Base-by-base conservation (phyloP, 1,140 invertebrate species). In the Scaptomyza pallida region DNA sequence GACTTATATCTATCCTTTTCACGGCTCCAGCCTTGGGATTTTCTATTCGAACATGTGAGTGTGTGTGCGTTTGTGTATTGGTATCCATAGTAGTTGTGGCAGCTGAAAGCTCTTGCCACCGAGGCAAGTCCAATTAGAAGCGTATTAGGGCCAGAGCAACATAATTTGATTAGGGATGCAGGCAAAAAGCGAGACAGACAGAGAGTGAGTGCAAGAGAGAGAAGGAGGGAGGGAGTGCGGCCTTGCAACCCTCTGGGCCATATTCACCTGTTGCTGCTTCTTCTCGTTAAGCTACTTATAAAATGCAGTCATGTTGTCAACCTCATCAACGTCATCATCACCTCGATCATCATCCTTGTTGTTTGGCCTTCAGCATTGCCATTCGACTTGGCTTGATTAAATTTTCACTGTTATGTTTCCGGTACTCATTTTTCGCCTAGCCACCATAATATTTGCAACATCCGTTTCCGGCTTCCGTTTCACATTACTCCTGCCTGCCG, bases 381-480 rank as follows among this genome's bases (percentile, higher is more conserved):
- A n/a, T 70, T 76, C 60, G 81, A 86, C 76, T 81, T 86, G 81
- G 52, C 77, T 86, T 88, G 81, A 85, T 85, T 85, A 85, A 88
- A 85, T 85, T 85, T 85, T 70, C 81, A 88, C 70, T 73, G 77
- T 81, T 75, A 80, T 85, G 77, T 86, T 86, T 81, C 69, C 79
- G 56, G 60, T 67, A 69, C 70, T 55, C 51, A 21, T 68, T 85
- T 83, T 86, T 67, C 60, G 60, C 55, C 45, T 63, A 59, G 52
- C 41, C 63, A 44, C 54, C 62, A 77, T 81, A 81, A 81, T 86
- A 85, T 85, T 85, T 77, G 81, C 81, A 88, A 78, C 81, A 85
- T 85, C 81, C 81, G 81, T 74, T 86, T 85, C 82, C 81, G 82
- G 70, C 82, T 88, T 86, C 81, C 81, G 81, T 47, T 81, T 81